Base-by-base conservation (phyloP, 2,888 invertebrate genomes). In the Cryptops parisi region DNA sequence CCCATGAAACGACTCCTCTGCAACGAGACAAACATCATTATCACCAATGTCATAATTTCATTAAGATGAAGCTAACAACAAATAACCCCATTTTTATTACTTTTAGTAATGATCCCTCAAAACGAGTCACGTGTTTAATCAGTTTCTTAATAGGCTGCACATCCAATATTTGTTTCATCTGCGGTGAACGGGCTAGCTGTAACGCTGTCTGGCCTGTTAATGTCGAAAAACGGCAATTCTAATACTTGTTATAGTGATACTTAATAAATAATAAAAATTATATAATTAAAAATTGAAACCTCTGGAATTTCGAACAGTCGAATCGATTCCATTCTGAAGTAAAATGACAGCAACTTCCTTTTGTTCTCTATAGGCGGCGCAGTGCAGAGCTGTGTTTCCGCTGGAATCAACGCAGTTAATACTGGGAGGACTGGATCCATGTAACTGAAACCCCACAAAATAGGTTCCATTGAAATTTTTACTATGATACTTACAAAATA, bases 371-470 rank as follows among this genome's bases (percentile, higher is more conserved):
- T 79, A 78, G 1, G 81, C 76, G 1, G 78, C 79, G 61, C 78
- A 76, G 64, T 81, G 81, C 2, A 81, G 68, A 33, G 78, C 76
- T 1, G 79, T 77, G 68, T 81, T 81, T 48, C 80, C 80, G 61
- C 75, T 76, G 1, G 70, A 68, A 63, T 81, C 81, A 49, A 74
- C 72, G 61, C 78, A 78, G 68, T 80, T 79, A 51, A 80, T 77
- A 60, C 76, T 78, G 1, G 78, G 77, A 0, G 78, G 72, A 58
- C 73, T 72, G 1, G 73, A 66, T 24, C 72, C 70, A 63, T 73
- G 75, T 24, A 80, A 66, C 80, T 80, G 65, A 1, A 65, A 68
- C 25, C 54, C 52, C 46, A 54, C 39, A 55, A 38, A 39, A 6
- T 17, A 4, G 17, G n/a, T 24, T 26, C 17, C 19, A 27, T 24